Percentiles rank a stretch among this genome's conserved stretches.
Evolutionary conservation across 2,888 invertebrate genomes (phyloP).

Genomic region (Stenotaenia linearis): DNA sequence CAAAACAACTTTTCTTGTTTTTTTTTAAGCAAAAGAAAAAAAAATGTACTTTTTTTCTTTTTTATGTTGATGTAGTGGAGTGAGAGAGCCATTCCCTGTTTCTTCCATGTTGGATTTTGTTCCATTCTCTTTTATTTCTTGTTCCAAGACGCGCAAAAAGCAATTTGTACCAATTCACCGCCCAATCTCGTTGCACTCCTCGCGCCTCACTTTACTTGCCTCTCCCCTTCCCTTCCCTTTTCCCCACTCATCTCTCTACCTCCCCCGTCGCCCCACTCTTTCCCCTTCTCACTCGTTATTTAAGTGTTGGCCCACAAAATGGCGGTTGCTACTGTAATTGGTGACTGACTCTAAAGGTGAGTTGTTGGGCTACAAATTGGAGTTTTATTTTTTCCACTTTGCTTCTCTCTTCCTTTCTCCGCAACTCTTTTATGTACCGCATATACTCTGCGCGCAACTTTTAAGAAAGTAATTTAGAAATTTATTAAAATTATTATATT

Average conservation of each 20-base stretch:
- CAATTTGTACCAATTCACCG: slow-evolving; percentile 32
- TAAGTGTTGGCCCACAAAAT: slow-evolving; percentile 26
- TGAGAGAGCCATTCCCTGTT: slow-evolving; percentile 23
- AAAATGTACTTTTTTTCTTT: not conserved
- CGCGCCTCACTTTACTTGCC: slow-evolving; percentile 10
- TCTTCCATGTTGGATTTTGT: slow-evolving; percentile 26
- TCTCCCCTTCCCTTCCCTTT: slow-evolving; percentile 1
- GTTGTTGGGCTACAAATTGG: slow-evolving; percentile 24
- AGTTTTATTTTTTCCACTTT: slow-evolving; percentile 10
- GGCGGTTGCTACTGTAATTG: slow-evolving; percentile 20
- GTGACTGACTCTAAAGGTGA: slow-evolving; percentile 26
- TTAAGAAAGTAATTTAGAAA: not conserved
- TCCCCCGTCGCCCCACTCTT: slow-evolving; percentile 11
- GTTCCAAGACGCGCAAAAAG: slow-evolving; percentile 30
- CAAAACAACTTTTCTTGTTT: not conserved
- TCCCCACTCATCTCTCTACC: slow-evolving; percentile 19
- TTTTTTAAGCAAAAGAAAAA: not conserved
- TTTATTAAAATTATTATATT: too few species aligned
- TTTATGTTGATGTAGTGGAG: slow-evolving; percentile 20
- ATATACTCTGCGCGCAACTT: not conserved
- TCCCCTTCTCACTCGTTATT: slow-evolving; percentile 26
- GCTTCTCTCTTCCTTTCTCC: not conserved
- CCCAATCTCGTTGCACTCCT: slow-evolving; percentile 29
- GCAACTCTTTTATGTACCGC: too few species aligned
- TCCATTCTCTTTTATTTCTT: slow-evolving; percentile 26